A percentile compares a stretch with the other conserved stretches of the same genome.
These are phyloP conservation scores for Lonchura striata DNA, from an alignment of 2,113 vertebrate species.

Conservation along the genomic window DNA sequence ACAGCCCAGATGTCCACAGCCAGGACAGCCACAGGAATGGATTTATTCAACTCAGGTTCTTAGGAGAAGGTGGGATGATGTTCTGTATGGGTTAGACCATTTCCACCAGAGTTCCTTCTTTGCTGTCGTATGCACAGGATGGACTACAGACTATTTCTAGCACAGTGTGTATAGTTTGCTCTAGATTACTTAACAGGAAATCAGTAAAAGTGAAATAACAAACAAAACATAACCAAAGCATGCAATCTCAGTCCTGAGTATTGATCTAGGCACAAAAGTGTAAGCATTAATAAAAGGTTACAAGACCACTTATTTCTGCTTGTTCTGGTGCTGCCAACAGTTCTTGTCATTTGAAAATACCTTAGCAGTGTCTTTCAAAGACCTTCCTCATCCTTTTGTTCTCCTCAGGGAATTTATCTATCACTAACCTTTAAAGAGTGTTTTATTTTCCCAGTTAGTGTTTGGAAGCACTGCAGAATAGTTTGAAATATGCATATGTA, in stretches of 20 bases:
- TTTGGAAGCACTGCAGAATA: background rate
- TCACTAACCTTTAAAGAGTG: background rate
- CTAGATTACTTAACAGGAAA: background rate
- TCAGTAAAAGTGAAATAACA: background rate
- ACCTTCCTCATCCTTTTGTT: background rate
- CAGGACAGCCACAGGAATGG: background rate
- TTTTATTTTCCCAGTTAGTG: background rate
- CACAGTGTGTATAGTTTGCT: background rate
- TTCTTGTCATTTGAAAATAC: background rate
- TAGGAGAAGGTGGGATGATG: background rate
- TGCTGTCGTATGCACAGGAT: accelerated
- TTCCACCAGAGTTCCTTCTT: background rate
- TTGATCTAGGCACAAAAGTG: background rate
- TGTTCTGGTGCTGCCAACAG: background rate
- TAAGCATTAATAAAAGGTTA: background rate
- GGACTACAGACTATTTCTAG: background rate
- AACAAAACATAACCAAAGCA: background rate
- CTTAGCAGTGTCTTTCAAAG: background rate
- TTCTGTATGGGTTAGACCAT: background rate
- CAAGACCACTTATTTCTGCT: background rate
- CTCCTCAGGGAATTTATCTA: background rate
- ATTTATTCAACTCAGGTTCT: accelerated
- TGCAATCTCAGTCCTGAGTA: background rate
- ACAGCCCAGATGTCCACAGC: background rate
- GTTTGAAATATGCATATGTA: background rate